A percentile compares a stretch with the other conserved stretches of the same genome.
Conservation (phyloP, 1,140 invertebrate genomes). For the Papilio polytes region DNA sequence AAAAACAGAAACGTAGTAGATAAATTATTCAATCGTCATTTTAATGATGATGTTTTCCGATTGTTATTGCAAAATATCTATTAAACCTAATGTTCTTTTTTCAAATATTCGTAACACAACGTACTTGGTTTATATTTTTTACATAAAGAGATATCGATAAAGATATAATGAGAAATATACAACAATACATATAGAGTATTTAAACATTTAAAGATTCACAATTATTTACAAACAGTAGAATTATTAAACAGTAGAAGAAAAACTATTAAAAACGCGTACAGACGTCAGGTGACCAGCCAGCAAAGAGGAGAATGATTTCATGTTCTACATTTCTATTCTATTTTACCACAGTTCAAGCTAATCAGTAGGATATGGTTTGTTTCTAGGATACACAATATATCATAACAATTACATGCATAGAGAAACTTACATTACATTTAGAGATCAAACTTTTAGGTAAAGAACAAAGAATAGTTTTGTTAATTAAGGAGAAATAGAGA, state of each 20-base stretch:
- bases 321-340: not conserved
- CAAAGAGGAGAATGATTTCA: not conserved
- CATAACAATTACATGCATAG: not conserved
- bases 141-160: not conserved
- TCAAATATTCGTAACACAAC: too few species aligned
- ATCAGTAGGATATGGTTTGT: constrained; percentile 8
- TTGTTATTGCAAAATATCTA: too few species aligned
- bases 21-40: too few species aligned
- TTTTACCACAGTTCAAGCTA: not conserved
- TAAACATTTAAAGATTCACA: constrained; percentile 7
- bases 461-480: not conserved
- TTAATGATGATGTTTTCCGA: too few species aligned
- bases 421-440: not conserved
- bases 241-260: not conserved
- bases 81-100: too few species aligned
- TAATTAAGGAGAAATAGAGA: not conserved
- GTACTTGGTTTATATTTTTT: not conserved
- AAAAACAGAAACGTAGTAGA: too few species aligned
- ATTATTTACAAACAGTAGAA: not conserved
- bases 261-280: not conserved
- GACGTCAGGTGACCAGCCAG: not conserved
- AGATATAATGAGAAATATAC: not conserved
- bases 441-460: not conserved
- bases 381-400: constrained; percentile 3
- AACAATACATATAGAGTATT: constrained; percentile 3